A percentile compares a stretch with the other conserved stretches of the same genome.
Evolutionary conservation across 2,888 invertebrate species (phyloP).

Genomic region (Dichetophora obliterata): DNA sequence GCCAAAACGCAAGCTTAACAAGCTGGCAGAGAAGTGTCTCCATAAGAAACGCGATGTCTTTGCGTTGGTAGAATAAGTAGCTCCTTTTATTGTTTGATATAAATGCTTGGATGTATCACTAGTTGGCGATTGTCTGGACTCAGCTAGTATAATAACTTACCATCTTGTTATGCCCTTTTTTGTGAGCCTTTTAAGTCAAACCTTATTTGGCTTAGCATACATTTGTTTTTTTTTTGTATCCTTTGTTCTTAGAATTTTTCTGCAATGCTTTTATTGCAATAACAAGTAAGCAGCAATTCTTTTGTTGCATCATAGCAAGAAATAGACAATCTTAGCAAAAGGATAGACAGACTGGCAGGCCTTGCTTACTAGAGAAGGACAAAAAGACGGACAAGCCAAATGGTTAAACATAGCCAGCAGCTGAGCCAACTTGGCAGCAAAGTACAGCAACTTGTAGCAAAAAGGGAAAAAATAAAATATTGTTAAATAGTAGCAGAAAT

Average conservation of each 20-base stretch:
- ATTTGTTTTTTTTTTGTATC: not conserved
- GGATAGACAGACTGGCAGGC: constrained; percentile 15
- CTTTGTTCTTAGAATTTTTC: not conserved
- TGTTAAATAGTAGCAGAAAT: too few relatives aligned
- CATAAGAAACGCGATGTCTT: not conserved
- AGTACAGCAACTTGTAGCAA: too few relatives aligned
- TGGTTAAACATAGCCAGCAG: too few relatives aligned
- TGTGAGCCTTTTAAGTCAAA: not conserved
- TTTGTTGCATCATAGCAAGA: not conserved
- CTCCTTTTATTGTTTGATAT: not conserved
- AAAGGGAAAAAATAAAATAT: too few relatives aligned
- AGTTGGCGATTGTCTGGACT: not conserved
- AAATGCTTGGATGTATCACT: not conserved
- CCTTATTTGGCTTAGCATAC: constrained; percentile 11
- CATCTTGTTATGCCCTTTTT: not conserved
- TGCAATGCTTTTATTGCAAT: not conserved
- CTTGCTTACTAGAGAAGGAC: too few relatives aligned
- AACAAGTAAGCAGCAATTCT: not conserved
- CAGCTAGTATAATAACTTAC: too few relatives aligned
- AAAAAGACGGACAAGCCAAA: too few relatives aligned
- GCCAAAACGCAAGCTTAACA: not conserved
- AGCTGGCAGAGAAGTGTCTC: constrained; percentile 10
- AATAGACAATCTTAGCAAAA: not conserved
- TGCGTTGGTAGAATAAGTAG: not conserved
- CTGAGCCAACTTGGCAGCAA: too few relatives aligned